A percentile compares a stretch with the other conserved stretches of the same genome.
These are phyloP conservation scores for Nyleta sp. DNA, from an alignment of 2,888 invertebrate species.

Conservation along the genomic window DNA sequence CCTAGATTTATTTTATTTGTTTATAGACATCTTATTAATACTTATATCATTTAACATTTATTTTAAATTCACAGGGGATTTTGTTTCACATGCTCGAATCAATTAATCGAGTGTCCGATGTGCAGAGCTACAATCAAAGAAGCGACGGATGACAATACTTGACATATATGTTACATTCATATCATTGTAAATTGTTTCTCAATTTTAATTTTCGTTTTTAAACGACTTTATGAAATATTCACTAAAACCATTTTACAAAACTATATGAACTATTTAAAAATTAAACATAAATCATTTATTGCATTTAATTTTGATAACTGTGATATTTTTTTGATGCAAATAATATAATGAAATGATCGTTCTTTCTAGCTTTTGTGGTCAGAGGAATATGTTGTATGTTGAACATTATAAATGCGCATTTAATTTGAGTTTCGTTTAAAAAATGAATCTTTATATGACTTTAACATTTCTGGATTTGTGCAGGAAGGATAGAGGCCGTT, in stretches of 20 bases:
- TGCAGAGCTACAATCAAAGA: constrained; percentile 88
- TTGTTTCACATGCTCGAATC: constrained; percentile 90
- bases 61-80: constrained; percentile 87
- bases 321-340: constrained; percentile 21
- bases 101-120: constrained; percentile 93
- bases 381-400: not conserved
- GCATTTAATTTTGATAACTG: constrained; percentile 46
- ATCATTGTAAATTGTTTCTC: constrained; percentile 21
- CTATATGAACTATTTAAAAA: constrained; percentile 21
- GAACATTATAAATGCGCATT: not conserved
- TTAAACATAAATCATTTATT: constrained; percentile 5
- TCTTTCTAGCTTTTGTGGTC: constrained; percentile 5
- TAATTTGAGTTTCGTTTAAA: no score
- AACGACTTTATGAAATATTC: constrained; percentile 15
- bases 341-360: not conserved
- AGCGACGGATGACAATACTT: constrained; percentile 82
- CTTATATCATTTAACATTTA: not conserved
- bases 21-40: not conserved
- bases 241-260: constrained; percentile 4
- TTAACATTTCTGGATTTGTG: no score
- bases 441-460: no score
- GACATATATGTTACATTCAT: constrained; percentile 75
- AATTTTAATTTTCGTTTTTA: constrained; percentile 15
- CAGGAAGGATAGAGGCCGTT: no score
- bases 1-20: constrained; percentile 84